These are phyloP conservation scores for Nycticebus coucang DNA, from an alignment of 2,113 vertebrate species.

Conservation along the genomic window DNA sequence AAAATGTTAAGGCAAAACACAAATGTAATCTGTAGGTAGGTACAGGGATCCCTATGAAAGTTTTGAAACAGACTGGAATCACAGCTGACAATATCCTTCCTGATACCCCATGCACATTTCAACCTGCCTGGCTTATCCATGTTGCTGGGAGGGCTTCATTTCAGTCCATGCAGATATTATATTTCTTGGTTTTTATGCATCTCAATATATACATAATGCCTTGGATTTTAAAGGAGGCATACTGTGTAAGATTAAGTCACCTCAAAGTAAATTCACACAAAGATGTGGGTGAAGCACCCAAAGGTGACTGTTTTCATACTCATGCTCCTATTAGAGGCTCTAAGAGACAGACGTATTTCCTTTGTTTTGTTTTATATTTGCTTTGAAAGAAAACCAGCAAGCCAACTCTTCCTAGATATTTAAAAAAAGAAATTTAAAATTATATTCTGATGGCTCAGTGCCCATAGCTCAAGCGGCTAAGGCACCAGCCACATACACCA, in stretches of 20 bases:
- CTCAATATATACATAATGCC: too few relatives aligned
- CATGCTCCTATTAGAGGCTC: background rate
- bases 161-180: too few relatives aligned
- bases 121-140: too few relatives aligned
- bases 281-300: background rate
- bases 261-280: background rate
- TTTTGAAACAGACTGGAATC: too few relatives aligned
- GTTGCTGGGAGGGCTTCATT: too few relatives aligned
- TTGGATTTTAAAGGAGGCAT: background rate
- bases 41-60: too few relatives aligned
- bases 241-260: background rate
- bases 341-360: background rate
- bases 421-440: background rate
- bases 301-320: background rate
- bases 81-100: too few relatives aligned
- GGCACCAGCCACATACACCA: too few relatives aligned
- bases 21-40: background rate
- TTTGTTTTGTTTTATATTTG: background rate
- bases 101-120: too few relatives aligned
- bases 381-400: constrained; percentile 24
- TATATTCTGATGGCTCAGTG: background rate
- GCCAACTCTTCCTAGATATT: background rate
- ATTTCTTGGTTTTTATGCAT: too few relatives aligned
- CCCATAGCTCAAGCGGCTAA: too few relatives aligned
- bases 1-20: background rate